Base-by-base conservation (phyloP, 2,888 invertebrate genomes). In the Endomychus coccineus region DNA sequence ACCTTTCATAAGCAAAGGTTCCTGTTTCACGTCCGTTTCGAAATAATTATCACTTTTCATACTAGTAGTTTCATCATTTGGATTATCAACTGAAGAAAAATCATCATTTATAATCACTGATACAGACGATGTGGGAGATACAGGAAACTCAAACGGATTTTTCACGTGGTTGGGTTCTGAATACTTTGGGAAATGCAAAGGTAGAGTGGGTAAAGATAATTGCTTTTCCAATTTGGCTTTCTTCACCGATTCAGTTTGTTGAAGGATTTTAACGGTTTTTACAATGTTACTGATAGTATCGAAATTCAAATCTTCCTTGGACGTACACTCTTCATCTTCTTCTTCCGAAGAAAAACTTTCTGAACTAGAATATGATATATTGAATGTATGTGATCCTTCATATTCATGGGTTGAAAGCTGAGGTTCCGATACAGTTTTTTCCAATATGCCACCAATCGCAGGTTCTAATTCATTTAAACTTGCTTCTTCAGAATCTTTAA, bases 201-300 rank as follows among this genome's bases (percentile, higher is more conserved):
- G 21, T 19, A 19, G 21, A n/a, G 21, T 7, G n/a, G 21, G 21
- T 7, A 19, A n/a, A 19, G 21, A 19, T n/a, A 19, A 7, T n/a
- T 19, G 21, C n/a, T 19, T 19, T 6, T 6, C 6, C 6, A 19
- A 7, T 19, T n/a, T 6, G 6, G 6, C n/a, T 38, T 55, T 56
- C 21, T 46, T 41, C n/a, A 51, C 39, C 1, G 36, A 37, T 32
- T 43, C 45, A n/a, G n/a, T n/a, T 19, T 47, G 41, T 36, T 58
- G 55, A 21, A 56, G 33, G 28, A 46, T 44, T 41, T 56, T 53
- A 2, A 77, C 73, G 17, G 73, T 70, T 49, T 72, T 70, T 3
- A 77, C 71, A 13, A 77, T 68, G 30, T 73, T 71, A 50, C 73
- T 73, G 1, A 75, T 71, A 6, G 77, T 75, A 52, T 77, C 77